phyloP scores from a whole-genome alignment of 2,888 invertebrate species.

The Catocala sponsa region DNA sequence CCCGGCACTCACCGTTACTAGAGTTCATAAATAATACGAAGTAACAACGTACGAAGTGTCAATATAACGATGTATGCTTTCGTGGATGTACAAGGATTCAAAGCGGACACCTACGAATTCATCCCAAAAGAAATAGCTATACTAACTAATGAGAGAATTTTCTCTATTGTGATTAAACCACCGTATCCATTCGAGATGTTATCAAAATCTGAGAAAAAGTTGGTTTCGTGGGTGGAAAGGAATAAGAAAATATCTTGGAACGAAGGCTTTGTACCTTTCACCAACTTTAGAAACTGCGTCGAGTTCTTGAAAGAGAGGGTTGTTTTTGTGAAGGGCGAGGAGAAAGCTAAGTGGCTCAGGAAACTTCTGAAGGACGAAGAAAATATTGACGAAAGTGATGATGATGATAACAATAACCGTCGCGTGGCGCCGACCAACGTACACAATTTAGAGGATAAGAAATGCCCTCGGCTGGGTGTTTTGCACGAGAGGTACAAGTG shows the following conservation, averaged over 20 bases:
- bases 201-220: neutral
- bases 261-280: conserved; percentile 12
- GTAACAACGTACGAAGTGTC: too few relatives aligned
- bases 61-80: neutral
- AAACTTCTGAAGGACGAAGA: neutral
- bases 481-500: conserved; percentile 10
- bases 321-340: conserved; percentile 10
- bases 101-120: neutral
- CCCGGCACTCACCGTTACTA: too few relatives aligned
- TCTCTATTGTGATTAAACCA: conserved; percentile 12
- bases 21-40: too few relatives aligned
- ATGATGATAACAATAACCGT: too few relatives aligned
- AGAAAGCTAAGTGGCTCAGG: conserved; percentile 5
- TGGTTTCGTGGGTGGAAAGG: conserved; percentile 9
- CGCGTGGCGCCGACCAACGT: too few relatives aligned
- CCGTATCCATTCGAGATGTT: conserved; percentile 8
- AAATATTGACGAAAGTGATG: neutral
- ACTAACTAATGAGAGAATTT: neutral
- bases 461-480: too few relatives aligned
- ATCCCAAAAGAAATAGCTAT: conserved; percentile 21
- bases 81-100: conserved; percentile 17
- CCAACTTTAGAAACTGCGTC: conserved; percentile 1
- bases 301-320: conserved; percentile 3
- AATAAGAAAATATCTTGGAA: conserved; percentile 7
- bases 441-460: too few relatives aligned